Base-by-base conservation (phyloP, 2,113 vertebrate species). In the Nyctibius bracteatus region DNA sequence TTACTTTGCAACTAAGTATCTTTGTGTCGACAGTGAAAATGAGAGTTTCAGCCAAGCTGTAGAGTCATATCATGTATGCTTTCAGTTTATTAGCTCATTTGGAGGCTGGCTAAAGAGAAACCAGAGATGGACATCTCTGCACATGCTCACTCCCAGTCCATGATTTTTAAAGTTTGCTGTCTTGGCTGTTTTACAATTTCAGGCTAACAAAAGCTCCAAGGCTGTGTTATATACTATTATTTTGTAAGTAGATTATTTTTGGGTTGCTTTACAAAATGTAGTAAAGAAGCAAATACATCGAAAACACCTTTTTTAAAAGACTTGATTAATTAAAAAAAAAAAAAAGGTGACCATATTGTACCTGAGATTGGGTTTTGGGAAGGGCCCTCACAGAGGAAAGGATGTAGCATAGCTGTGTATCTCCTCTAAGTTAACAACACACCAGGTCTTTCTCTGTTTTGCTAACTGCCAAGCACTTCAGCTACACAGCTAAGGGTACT, bases 11-110 rank as follows among this genome's bases (percentile, higher is more conserved):
- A 79, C 68, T 68, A 47, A 94, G 14, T 88, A 67, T 70, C 71
- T 92, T 54, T 94, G 84, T 92, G 88, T 91, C 51, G 23, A 91
- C 75, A 92, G 93, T 66, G 88, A 93, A 94, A 96, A 92, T 47
- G 65, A 85, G 84, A 35, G 79, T 94, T 94, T 92, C 58, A 86
- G 74, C 72, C 86, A 95, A 97, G 71, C 12, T 88, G 90, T 74
- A 74, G 88, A 94, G 90, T 93, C 93, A 49, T 92, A 94, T 93
- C 91, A 79, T 97, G 81, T 95, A 92, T 88, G 82, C 91, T 95
- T 97, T 82, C 94, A 92, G 93, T 97, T 97, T 97, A 97, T 96
- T 96, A 97, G 96, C 96, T 95, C 92, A 87, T 96, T 95, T 96
- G 88, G 92, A 92, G 86, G 81, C 86, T 62, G 74, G 83, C 78